These are phyloP conservation scores for Gobio occitaniae DNA, from an alignment of 2,797 vertebrate species.

Conservation along the genomic window DNA sequence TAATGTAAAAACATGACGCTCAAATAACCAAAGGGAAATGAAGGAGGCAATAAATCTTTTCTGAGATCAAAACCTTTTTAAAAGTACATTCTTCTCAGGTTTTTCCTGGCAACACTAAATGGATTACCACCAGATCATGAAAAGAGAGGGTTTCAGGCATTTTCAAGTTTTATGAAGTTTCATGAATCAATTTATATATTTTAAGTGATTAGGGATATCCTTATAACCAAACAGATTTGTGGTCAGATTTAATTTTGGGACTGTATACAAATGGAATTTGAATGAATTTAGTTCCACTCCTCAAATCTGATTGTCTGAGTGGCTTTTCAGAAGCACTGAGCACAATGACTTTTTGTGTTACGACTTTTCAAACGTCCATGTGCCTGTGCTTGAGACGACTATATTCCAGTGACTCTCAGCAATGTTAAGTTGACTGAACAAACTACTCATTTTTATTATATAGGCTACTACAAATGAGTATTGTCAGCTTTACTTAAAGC, in stretches of 20 bases:
- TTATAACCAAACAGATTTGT: neutral
- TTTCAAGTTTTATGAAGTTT: neutral
- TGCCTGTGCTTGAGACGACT: neutral
- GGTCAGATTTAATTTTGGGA: neutral
- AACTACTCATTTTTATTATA: no score
- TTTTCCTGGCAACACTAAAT: conserved; percentile 16
- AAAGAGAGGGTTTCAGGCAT: neutral
- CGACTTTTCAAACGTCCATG: neutral
- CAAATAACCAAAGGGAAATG: conserved; percentile 3
- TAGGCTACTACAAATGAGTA: no score
- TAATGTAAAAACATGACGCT: neutral
- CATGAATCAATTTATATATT: neutral
- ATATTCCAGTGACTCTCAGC: neutral
- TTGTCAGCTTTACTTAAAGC: no score
- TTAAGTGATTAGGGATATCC: neutral
- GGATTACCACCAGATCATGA: neutral
- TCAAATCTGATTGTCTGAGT: neutral
- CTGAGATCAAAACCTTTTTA: neutral
- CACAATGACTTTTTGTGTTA: neutral
- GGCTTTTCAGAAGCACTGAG: neutral
- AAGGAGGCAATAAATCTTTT: conserved; percentile 11
- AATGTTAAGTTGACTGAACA: no score
- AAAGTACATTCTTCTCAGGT: neutral
- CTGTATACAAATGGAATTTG: neutral
- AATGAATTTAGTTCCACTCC: neutral